phyloP scores from a whole-genome alignment of 2,113 vertebrate genomes.

The Seriola dumerili region DNA sequence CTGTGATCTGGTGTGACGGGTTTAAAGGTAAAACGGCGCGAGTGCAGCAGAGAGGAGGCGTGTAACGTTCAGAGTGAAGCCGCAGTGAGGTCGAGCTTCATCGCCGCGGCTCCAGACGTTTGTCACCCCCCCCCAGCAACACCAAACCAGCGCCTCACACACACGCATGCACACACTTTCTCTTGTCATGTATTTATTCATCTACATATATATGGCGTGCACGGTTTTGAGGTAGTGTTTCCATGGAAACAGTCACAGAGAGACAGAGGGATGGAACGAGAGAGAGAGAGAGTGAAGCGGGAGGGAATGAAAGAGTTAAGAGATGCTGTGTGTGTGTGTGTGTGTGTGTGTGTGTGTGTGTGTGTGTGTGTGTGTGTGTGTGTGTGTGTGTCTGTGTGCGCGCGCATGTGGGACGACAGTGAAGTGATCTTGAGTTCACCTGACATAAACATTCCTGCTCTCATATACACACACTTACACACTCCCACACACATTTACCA shows the following conservation, averaged over 20 bases:
- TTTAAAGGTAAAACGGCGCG: background rate
- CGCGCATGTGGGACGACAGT: constrained; percentile 42
- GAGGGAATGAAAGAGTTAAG: constrained; percentile 54
- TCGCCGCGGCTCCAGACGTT: background rate
- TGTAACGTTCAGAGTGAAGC: background rate
- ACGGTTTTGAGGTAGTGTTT: constrained; percentile 73
- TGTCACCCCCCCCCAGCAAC: background rate
- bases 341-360: constrained; percentile 18
- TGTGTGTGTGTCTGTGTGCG: constrained; percentile 1
- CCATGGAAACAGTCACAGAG: constrained; percentile 81
- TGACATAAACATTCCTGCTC: constrained; percentile 71
- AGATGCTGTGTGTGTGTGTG: constrained; percentile 12
- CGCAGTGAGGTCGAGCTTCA: background rate
- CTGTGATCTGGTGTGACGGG: background rate
- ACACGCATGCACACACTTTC: background rate
- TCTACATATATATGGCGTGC: constrained; percentile 64
- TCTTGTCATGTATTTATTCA: constrained; percentile 57
- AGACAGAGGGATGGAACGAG: constrained; percentile 19
- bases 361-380: constrained; percentile 37
- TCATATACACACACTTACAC: constrained; percentile 57
- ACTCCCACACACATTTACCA: constrained; percentile 42
- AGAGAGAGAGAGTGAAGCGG: constrained; percentile 41
- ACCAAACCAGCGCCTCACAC: background rate
- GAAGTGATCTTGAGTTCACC: constrained; percentile 71
- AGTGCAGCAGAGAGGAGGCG: constrained; percentile 1